These are phyloP conservation scores for Anguilla japonica DNA, from an alignment of 2,113 vertebrate species.

Conservation along the genomic window DNA sequence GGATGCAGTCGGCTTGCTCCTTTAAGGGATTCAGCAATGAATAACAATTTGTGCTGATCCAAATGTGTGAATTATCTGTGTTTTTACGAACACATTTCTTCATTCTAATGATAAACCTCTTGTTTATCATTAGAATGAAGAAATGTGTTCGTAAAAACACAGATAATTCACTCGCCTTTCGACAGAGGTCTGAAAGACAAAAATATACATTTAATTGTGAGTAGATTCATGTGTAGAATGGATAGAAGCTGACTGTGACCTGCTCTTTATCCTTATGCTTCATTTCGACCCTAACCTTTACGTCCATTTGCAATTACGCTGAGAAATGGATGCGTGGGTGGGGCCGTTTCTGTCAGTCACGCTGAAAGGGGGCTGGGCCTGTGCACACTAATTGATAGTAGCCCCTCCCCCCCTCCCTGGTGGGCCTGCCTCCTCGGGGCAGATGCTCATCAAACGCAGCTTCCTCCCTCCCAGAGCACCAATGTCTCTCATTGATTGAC, in stretches of 20 bases:
- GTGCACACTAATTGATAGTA: conserved; percentile 13
- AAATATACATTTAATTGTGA: background rate
- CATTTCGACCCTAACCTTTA: background rate
- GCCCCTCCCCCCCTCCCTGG: background rate
- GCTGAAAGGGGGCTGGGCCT: background rate
- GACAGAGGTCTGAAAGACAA: background rate
- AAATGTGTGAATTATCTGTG: background rate
- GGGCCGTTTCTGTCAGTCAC: background rate
- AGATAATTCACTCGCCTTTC: background rate
- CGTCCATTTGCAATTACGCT: background rate
- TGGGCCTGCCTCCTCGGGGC: background rate
- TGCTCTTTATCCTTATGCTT: background rate
- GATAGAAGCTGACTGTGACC: background rate
- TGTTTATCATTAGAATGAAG: background rate
- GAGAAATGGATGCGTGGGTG: background rate
- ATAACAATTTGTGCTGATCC: background rate
- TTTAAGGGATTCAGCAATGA: background rate
- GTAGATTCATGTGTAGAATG: background rate
- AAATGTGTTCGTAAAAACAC: background rate
- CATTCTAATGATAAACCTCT: no score
- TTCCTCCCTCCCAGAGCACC: conserved; percentile 8
- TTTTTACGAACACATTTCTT: no score
- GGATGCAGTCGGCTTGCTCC: background rate
- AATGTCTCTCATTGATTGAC: conserved; percentile 35
- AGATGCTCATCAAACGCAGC: background rate